Percentiles rank a stretch among this genome's conserved stretches.
Evolutionary conservation across 2,113 vertebrate species (phyloP).

Genomic region (Tichodroma muraria): DNA sequence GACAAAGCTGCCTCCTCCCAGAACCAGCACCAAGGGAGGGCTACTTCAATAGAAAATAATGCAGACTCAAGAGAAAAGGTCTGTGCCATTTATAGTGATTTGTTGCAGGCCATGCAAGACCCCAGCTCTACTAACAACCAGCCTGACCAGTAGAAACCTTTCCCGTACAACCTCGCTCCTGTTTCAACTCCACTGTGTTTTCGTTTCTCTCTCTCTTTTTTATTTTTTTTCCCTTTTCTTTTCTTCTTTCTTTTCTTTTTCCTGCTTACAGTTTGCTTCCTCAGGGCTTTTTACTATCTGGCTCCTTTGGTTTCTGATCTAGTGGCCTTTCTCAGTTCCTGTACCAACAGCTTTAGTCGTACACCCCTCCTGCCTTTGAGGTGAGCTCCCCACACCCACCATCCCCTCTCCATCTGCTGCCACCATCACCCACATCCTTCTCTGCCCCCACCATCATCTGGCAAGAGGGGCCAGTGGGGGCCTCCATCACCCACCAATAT

Average conservation of each 20-base stretch:
- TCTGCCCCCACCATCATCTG: neutral
- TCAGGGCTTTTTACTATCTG: conserved; percentile 99
- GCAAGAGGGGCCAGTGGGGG: neutral
- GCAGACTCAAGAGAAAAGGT: neutral
- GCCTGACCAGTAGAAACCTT: conserved; percentile 36
- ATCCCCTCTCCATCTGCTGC: conserved; percentile 28
- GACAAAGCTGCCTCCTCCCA: neutral
- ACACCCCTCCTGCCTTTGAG: conserved; percentile 97
- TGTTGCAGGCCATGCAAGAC: neutral
- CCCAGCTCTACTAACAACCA: neutral
- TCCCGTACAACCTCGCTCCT: neutral
- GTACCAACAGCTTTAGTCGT: conserved; percentile 92
- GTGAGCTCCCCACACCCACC: conserved; percentile 76
- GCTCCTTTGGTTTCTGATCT: conserved; percentile 99
- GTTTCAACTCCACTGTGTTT: conserved; percentile 64
- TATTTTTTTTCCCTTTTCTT: neutral
- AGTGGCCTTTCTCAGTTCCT: conserved; percentile 99
- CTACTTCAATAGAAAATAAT: neutral
- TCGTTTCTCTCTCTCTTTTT: conserved; percentile 54
- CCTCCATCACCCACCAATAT: neutral
- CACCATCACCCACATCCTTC: neutral
- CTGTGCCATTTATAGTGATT: neutral
- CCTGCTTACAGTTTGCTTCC: conserved; percentile 95
- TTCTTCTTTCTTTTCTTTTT: conserved; percentile 62
- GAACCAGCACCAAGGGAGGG: neutral